Percentiles rank a stretch among this genome's conserved stretches.
Evolutionary conservation across 2,888 invertebrate species (phyloP).

Genomic region (Drepanosiphum platanoidis): DNA sequence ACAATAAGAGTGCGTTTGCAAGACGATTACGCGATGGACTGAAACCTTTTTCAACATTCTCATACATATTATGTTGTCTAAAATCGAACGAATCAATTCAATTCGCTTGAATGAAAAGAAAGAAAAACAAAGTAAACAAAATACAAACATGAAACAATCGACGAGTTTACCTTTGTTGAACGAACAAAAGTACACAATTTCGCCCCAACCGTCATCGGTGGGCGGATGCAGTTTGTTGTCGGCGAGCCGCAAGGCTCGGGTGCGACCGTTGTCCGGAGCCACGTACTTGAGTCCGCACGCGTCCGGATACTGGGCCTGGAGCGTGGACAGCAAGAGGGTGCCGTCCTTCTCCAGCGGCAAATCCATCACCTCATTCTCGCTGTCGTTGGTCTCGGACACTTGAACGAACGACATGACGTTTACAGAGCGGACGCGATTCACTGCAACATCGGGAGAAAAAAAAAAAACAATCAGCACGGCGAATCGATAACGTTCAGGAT

Average conservation of each 20-base stretch:
- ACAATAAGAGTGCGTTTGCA: background rate
- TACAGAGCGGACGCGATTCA: background rate
- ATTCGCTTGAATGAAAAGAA: too few species aligned
- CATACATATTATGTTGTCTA: constrained; percentile 15
- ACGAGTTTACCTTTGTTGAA: constrained; percentile 70
- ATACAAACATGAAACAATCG: background rate
- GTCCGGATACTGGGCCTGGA: constrained; percentile 96
- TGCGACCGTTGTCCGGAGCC: constrained; percentile 79
- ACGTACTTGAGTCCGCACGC: constrained; percentile 97
- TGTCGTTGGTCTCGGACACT: constrained; percentile 85
- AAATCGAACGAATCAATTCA: background rate
- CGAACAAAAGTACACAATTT: constrained; percentile 72
- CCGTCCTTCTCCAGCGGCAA: constrained; percentile 94
- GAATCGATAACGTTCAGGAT: background rate
- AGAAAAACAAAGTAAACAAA: too few species aligned
- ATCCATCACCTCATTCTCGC: constrained; percentile 92
- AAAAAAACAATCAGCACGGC: background rate
- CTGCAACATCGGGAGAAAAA: background rate
- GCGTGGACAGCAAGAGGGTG: constrained; percentile 87
- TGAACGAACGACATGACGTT: constrained; percentile 73
- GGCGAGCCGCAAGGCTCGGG: constrained; percentile 87
- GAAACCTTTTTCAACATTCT: constrained; percentile 40
- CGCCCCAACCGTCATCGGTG: constrained; percentile 83
- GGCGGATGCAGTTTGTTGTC: constrained; percentile 94
- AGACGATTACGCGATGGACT: constrained; percentile 1